phyloP scores from a whole-genome alignment of 1,140 invertebrate species.

The Conopomorpha cramerella region DNA sequence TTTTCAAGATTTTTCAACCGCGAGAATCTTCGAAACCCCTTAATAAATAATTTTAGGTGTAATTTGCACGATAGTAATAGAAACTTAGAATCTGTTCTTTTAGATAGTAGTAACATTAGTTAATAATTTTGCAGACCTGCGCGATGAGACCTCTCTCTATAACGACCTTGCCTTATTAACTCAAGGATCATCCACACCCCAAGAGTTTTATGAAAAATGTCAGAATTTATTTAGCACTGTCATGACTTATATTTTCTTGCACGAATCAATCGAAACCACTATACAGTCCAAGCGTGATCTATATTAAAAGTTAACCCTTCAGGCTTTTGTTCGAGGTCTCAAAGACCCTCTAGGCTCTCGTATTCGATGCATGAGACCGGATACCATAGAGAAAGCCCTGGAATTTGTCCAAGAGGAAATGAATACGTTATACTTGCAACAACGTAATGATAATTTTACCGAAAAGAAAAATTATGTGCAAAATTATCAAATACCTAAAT shows the following conservation, averaged over 20 bases:
- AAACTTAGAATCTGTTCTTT: too few relatives aligned
- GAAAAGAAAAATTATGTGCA: too few relatives aligned
- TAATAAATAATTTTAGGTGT: too few relatives aligned
- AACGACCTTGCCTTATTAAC: conserved; percentile 1
- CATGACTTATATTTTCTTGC: conserved; percentile 1
- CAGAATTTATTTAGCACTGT: conserved; percentile 1
- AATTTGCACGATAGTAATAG: too few relatives aligned
- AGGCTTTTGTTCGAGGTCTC: too few relatives aligned
- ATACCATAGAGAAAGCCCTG: too few relatives aligned
- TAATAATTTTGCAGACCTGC: conserved; percentile 2
- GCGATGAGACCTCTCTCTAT: conserved; percentile 2
- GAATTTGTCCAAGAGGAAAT: conserved; percentile 3
- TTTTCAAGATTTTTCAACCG: too few relatives aligned
- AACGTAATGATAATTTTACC: background rate
- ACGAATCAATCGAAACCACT: background rate
- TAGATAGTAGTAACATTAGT: too few relatives aligned
- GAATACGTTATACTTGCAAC: too few relatives aligned
- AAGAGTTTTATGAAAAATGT: conserved; percentile 1
- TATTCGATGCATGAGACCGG: conserved; percentile 2
- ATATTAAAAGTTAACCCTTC: conserved; percentile 1
- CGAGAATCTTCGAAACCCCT: too few relatives aligned
- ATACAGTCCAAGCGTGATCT: background rate
- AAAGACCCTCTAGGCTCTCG: conserved; percentile 1
- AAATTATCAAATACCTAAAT: too few relatives aligned
- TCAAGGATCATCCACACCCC: background rate